Evolutionary conservation across 2,888 invertebrate genomes (phyloP).

Genomic region (Tipula vernalis): DNA sequence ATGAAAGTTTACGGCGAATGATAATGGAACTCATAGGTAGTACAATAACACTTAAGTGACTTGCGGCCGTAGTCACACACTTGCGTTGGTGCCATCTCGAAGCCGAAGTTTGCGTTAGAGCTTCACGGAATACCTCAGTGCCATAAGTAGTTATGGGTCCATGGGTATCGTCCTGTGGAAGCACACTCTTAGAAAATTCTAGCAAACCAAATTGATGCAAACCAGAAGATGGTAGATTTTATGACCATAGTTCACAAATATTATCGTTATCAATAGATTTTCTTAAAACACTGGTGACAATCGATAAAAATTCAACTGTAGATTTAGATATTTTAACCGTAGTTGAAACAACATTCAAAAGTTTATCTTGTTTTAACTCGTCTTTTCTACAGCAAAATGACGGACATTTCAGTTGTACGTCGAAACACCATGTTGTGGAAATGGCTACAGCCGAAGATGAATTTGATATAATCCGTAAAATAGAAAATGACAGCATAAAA

Average conservation of each 20-base stretch:
- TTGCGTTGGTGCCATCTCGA: constrained; percentile 66
- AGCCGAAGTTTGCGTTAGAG: constrained; percentile 60
- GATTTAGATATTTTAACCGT: constrained; percentile 52
- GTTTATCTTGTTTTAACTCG: constrained; percentile 73
- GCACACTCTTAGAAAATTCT: constrained; percentile 30
- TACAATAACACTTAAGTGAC: constrained; percentile 76
- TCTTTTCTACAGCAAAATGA: constrained; percentile 65
- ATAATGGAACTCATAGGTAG: constrained; percentile 88
- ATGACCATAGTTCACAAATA: constrained; percentile 44
- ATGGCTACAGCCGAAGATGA: constrained; percentile 49
- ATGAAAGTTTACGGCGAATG: constrained; percentile 81
- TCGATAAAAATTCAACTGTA: constrained; percentile 48
- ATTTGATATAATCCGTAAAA: constrained; percentile 55
- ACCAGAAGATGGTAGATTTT: constrained; percentile 51
- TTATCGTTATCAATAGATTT: constrained; percentile 46
- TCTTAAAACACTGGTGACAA: constrained; percentile 44
- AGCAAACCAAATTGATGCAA: constrained; percentile 19
- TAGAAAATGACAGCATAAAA: constrained; percentile 58
- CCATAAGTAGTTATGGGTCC: constrained; percentile 60
- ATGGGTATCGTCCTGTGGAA: constrained; percentile 53
- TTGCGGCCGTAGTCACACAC: constrained; percentile 73
- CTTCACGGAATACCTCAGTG: constrained; percentile 40
- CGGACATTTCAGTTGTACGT: constrained; percentile 65
- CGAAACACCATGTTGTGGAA: constrained; percentile 71
- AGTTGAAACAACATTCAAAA: constrained; percentile 75